Percentiles rank a stretch among this genome's conserved stretches.
These are phyloP conservation scores for Gallinago stenura DNA, from an alignment of 2,797 vertebrate genomes.

Conservation along the genomic window DNA sequence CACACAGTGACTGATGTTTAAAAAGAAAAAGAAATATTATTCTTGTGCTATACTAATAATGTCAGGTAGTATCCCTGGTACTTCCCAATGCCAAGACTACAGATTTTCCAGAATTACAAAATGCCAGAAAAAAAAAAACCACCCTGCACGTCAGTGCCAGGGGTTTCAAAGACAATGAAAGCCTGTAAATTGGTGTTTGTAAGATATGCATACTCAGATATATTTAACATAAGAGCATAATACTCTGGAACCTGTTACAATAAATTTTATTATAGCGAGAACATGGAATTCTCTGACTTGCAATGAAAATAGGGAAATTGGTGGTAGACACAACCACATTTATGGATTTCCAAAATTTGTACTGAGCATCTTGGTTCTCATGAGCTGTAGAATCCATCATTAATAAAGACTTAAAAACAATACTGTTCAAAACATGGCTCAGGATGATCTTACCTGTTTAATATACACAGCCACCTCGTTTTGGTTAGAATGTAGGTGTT, in stretches of 20 bases:
- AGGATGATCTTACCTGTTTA: neutral
- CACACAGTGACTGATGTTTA: neutral
- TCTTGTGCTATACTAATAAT: neutral
- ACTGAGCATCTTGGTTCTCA: neutral
- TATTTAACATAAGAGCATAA: neutral
- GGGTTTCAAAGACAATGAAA: slow-evolving; percentile 30
- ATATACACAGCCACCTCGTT: neutral
- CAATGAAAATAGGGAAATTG: slow-evolving; percentile 30
- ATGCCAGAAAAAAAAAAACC: neutral
- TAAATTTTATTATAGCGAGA: slow-evolving; percentile 17
- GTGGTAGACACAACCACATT: neutral
- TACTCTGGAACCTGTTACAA: slow-evolving; percentile 31
- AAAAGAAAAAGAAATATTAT: slow-evolving; percentile 42
- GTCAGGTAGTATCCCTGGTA: neutral
- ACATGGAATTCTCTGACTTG: slow-evolving; percentile 35
- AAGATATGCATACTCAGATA: neutral
- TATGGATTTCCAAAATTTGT: neutral
- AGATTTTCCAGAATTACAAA: slow-evolving; percentile 57
- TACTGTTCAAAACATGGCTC: neutral
- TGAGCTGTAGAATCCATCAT: slow-evolving; percentile 6
- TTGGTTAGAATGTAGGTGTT: fast-evolving
- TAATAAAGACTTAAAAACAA: slow-evolving; percentile 16
- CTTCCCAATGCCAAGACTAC: slow-evolving; percentile 20
- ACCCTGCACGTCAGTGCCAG: neutral
- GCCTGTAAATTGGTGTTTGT: neutral